Evolutionary conservation across 2,113 vertebrate genomes (phyloP), one percentile per base, ranked within the genome.

Genomic region (Riparia riparia): DNA sequence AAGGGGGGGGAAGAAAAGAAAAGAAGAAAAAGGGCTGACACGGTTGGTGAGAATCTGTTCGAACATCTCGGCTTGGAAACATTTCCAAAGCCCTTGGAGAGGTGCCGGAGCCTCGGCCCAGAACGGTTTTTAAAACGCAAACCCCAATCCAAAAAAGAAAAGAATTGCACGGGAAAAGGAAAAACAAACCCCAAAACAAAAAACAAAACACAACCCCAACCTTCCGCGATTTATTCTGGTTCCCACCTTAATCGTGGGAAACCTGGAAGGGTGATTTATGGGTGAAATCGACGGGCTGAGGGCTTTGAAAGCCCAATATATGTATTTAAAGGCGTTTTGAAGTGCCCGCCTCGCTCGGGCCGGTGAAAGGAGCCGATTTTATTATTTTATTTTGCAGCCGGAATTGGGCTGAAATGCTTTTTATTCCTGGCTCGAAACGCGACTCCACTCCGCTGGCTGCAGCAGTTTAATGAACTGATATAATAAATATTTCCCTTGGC

Each of bases 401-500:
- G 89, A 69, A 94, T 95, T 65, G 37, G 76, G 82, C 79, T 86
- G 86, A 76, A 92, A 95, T 61, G 68, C 20, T 93, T 78, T 89
- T 1, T 86, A 70, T 94, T 74, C 68, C 76, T 77, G 86, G 80
- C 91, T 91, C 7, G 89, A 61, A 96, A 78, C 19, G 91, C n/a
- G 93, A 57, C 83, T 94, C 89, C 89, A 11, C 89, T 81, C 71
- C n/a, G 91, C 74, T 29, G 68, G 28, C 39, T 47, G 86, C 95
- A 94, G 63, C 93, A 91, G 72, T 96, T 95, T 96, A 96, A 96
- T 94, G 96, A 96, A 96, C 95, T 96, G 93, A 86, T 89, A 84
- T 95, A 94, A 96, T 94, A 96, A 96, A 96, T 96, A 96, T 96
- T 96, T 96, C 93, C 96, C 96, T 96, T 96, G 96, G 96, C 92